phyloP scores from a whole-genome alignment of 2,113 vertebrate genomes.

The Myrmecophaga tridactyla region DNA sequence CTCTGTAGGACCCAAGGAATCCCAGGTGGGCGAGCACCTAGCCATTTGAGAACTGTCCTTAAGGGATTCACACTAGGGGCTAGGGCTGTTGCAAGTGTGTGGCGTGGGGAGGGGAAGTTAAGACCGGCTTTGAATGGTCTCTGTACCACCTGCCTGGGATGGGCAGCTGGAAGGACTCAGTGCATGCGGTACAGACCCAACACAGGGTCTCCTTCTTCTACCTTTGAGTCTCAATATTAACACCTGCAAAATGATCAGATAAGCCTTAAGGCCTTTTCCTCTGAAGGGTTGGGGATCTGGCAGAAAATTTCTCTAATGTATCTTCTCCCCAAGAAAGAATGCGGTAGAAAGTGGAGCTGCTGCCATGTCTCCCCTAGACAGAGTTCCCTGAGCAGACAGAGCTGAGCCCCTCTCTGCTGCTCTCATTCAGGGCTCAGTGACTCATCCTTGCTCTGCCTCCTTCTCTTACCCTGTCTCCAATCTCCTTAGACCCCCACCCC shows the following conservation, averaged over 20 bases:
- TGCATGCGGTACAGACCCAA: not conserved
- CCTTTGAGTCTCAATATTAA: not conserved
- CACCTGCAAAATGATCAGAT: not conserved
- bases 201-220: not conserved
- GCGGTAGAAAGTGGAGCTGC: not conserved
- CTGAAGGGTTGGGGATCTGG: not conserved
- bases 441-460: slow-evolving; percentile 1
- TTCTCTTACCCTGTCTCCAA: not conserved
- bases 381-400: not conserved
- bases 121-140: not conserved
- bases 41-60: not conserved
- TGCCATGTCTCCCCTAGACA: not conserved
- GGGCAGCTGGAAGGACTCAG: not conserved
- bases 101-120: not conserved
- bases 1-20: not conserved
- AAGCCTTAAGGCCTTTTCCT: not conserved
- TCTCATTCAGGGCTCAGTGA: slow-evolving; percentile 42
- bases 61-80: not conserved
- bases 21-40: not conserved
- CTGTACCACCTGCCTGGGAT: not conserved
- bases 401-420: not conserved
- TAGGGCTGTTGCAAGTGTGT: not conserved
- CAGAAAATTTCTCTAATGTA: not conserved
- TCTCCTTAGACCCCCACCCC: not conserved
- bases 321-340: not conserved